phyloP scores from a whole-genome alignment of 1,140 invertebrate genomes.

The Psilanteris sp. region DNA sequence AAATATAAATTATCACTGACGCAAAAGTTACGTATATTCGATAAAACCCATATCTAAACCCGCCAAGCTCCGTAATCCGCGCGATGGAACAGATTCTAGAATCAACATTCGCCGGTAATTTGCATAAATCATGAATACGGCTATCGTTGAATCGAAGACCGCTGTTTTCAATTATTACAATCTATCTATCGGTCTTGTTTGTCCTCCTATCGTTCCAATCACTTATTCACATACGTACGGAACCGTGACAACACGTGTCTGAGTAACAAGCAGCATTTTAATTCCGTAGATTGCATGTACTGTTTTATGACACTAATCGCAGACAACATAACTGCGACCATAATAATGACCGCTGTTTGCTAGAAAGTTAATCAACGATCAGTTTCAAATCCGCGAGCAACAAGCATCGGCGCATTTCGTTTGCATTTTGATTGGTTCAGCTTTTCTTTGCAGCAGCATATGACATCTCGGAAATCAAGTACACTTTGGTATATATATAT shows the following conservation, averaged over 20 bases:
- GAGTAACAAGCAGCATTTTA: slow-evolving; percentile 40
- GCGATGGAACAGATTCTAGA: no score
- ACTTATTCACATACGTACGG: slow-evolving; percentile 33
- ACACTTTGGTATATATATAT: no score
- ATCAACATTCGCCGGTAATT: no score
- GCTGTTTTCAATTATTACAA: slow-evolving; percentile 11
- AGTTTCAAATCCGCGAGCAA: slow-evolving; percentile 29
- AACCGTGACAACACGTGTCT: slow-evolving; percentile 48
- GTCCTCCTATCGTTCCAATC: no score
- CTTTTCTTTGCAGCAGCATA: slow-evolving; percentile 57
- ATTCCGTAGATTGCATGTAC: slow-evolving; percentile 59
- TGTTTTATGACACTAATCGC: slow-evolving; percentile 58
- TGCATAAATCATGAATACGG: slow-evolving; percentile 16
- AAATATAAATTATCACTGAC: slow-evolving; percentile 30
- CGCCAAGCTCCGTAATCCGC: no score
- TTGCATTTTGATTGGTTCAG: slow-evolving; percentile 57
- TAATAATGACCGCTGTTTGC: slow-evolving; percentile 50
- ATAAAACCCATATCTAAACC: no score
- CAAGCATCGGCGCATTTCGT: slow-evolving; percentile 51
- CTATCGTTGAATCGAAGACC: slow-evolving; percentile 10
- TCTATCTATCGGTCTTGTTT: slow-evolving; percentile 3
- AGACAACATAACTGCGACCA: slow-evolving; percentile 58
- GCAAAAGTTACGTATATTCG: no score
- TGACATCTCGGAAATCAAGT: slow-evolving; percentile 44
- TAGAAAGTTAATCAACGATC: slow-evolving; percentile 38